Percentiles rank a stretch among this genome's conserved stretches.
Evolutionary conservation across 2,888 invertebrate genomes (phyloP).

Genomic region (Ormia ochracea): DNA sequence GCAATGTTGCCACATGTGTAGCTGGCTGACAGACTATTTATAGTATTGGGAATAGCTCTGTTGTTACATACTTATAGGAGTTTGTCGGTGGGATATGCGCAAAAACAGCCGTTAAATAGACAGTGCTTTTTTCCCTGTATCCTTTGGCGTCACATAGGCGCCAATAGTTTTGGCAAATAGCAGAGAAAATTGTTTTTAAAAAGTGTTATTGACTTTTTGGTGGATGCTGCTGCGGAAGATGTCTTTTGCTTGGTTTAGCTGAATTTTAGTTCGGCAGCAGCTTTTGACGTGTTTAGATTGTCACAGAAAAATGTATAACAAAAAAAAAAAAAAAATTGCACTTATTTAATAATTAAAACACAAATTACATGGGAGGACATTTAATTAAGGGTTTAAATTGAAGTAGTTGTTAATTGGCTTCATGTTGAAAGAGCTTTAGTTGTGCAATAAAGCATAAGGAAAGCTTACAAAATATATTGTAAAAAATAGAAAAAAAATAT

Average conservation of each 20-base stretch:
- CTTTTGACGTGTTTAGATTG: slow-evolving; percentile 54
- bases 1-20: slow-evolving; percentile 39
- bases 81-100: slow-evolving; percentile 35
- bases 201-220: slow-evolving; percentile 50
- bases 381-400: neutral
- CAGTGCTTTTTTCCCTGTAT: slow-evolving; percentile 28
- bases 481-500: too few species aligned
- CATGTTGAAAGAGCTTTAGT: neutral
- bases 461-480: too few species aligned
- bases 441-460: too few species aligned
- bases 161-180: slow-evolving; percentile 61
- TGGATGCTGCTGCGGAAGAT: slow-evolving; percentile 26
- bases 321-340: too few species aligned
- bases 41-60: slow-evolving; percentile 13
- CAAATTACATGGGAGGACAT: neutral
- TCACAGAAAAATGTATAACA: neutral
- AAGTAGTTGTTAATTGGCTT: neutral
- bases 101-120: slow-evolving; percentile 49
- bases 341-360: neutral
- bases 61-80: slow-evolving; percentile 8
- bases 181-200: slow-evolving; percentile 12
- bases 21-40: slow-evolving; percentile 1
- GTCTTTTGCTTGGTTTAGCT: slow-evolving; percentile 23
- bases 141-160: slow-evolving; percentile 53
- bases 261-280: slow-evolving; percentile 46